Percentiles rank a stretch among this genome's conserved stretches.
Conservation (phyloP, 1,140 invertebrate genomes). For the Micrasema longulum region DNA sequence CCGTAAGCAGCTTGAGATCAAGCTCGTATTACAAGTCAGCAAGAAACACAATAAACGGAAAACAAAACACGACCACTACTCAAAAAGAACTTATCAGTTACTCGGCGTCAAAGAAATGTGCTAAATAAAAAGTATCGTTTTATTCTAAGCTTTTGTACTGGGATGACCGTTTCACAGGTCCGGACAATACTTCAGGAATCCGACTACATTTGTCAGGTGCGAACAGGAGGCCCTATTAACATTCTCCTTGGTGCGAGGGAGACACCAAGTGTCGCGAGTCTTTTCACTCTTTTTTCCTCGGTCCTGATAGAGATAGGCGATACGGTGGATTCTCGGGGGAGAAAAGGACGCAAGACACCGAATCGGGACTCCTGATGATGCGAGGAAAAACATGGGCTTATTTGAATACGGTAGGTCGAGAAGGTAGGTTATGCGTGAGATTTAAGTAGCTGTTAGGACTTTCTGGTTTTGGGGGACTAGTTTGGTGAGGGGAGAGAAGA, state of each 20-base stretch:
- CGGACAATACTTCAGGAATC: conserved; percentile 49
- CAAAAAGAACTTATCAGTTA: neutral
- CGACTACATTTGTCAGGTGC: conserved; percentile 52
- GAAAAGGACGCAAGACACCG: conserved; percentile 47
- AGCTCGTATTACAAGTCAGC: conserved; percentile 29
- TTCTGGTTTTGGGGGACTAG: conserved; percentile 17
- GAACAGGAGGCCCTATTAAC: conserved; percentile 50
- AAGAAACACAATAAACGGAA: conserved; percentile 1
- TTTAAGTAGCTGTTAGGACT: conserved; percentile 39
- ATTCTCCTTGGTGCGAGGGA: conserved; percentile 42
- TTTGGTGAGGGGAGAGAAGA: conserved; percentile 1
- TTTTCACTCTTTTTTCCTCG: conserved; percentile 51
- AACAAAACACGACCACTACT: conserved; percentile 19
- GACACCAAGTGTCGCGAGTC: conserved; percentile 33
- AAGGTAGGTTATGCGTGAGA: conserved; percentile 40
- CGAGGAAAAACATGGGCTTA: conserved; percentile 54
- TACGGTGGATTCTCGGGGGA: conserved; percentile 1
- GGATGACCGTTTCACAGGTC: conserved; percentile 19
- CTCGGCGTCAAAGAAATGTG: neutral
- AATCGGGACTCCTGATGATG: conserved; percentile 54
- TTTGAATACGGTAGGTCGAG: conserved; percentile 50
- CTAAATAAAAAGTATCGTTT: neutral
- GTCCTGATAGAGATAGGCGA: conserved; percentile 33
- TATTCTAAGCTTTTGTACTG: neutral
- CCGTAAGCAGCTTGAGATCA: conserved; percentile 22